These are phyloP conservation scores for Drosophila rufa DNA, from an alignment of 1,140 invertebrate genomes.

Conservation along the genomic window DNA sequence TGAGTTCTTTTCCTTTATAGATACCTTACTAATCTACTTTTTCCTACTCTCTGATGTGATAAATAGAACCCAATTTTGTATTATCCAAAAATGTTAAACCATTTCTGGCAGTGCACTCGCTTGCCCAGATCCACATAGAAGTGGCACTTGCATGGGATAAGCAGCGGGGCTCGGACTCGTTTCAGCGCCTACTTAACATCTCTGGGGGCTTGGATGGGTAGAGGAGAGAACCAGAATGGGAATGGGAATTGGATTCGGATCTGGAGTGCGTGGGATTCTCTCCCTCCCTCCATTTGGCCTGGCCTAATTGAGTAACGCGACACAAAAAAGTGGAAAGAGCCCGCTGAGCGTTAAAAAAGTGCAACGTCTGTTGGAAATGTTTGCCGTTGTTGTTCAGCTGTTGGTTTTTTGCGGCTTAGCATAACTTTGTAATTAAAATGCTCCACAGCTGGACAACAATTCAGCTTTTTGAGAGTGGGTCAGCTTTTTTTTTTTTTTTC, in stretches of 20 bases:
- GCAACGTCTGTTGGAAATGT: constrained; percentile 47
- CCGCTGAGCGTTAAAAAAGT: constrained; percentile 22
- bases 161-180: constrained; percentile 27
- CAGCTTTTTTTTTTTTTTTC: constrained; percentile 40
- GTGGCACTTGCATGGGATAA: constrained; percentile 31
- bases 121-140: constrained; percentile 9
- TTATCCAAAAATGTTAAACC: too few species aligned
- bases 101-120: constrained; percentile 20
- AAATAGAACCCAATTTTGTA: background rate
- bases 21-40: too few species aligned
- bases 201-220: constrained; percentile 2
- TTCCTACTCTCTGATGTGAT: background rate
- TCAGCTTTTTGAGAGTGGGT: constrained; percentile 33
- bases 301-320: constrained; percentile 57
- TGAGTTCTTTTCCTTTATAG: too few species aligned
- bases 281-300: constrained; percentile 40
- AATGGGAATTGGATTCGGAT: constrained; percentile 35
- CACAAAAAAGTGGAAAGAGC: background rate
- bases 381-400: constrained; percentile 9
- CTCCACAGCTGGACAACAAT: constrained; percentile 47
- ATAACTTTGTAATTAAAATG: constrained; percentile 60
- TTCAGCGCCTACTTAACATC: constrained; percentile 35
- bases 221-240: constrained; percentile 13
- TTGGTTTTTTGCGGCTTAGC: constrained; percentile 21
- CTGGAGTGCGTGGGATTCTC: constrained; percentile 51